Evolutionary conservation across 2,888 invertebrate species (phyloP).

Genomic region (Melanophora roralis): DNA sequence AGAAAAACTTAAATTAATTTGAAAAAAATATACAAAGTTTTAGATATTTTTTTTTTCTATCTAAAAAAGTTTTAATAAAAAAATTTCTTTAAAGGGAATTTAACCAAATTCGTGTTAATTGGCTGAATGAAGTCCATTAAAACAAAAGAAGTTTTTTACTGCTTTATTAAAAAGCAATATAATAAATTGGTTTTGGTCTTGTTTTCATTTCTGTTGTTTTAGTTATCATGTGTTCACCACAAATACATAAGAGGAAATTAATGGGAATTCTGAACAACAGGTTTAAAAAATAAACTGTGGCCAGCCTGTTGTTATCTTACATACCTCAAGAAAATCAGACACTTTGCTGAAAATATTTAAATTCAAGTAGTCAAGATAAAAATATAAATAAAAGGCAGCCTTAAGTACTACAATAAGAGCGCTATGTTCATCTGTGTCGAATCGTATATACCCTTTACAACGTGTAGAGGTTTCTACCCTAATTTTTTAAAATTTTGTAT

Average conservation of each 20-base stretch:
- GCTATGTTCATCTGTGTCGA: too few species aligned
- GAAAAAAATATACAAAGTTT: neutral
- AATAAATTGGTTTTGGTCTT: too few species aligned
- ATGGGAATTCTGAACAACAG: neutral
- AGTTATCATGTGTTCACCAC: neutral
- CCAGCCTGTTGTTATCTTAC: neutral
- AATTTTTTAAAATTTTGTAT: too few species aligned
- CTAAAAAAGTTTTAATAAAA: neutral
- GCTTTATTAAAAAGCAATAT: slow-evolving; percentile 15
- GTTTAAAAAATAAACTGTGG: neutral
- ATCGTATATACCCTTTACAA: too few species aligned
- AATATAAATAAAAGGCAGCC: neutral
- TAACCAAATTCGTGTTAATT: neutral
- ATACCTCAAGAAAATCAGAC: neutral
- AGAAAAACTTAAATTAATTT: neutral
- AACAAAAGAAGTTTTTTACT: neutral
- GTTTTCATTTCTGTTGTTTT: neutral
- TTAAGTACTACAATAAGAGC: too few species aligned
- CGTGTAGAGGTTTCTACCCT: too few species aligned
- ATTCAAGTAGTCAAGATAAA: neutral
- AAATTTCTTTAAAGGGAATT: neutral
- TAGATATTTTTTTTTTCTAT: neutral
- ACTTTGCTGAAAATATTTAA: neutral
- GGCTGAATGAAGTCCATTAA: neutral
- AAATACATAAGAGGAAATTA: neutral